Percentiles rank a stretch among this genome's conserved stretches.
These are phyloP conservation scores for Agapetus fuscipes DNA, from an alignment of 2,888 invertebrate species.

Conservation along the genomic window DNA sequence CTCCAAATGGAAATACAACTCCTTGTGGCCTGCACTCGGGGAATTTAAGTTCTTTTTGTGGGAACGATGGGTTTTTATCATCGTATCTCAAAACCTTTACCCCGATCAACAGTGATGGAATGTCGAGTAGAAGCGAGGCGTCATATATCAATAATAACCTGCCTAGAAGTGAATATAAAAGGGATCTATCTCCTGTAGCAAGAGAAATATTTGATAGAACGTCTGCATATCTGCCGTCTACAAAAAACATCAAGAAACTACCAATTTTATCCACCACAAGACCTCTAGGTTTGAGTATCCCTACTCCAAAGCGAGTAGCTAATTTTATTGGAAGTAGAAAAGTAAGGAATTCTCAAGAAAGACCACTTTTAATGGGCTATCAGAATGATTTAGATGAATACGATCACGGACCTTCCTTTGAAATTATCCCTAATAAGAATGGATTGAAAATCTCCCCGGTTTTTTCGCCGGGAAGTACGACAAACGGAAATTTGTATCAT, in stretches of 20 bases:
- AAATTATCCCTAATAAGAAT: constrained; percentile 44
- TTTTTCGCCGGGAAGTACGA: constrained; percentile 33
- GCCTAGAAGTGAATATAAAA: constrained; percentile 16
- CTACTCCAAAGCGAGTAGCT: constrained; percentile 33
- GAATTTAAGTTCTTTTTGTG: constrained; percentile 18
- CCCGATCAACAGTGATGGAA: constrained; percentile 5
- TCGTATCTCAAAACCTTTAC: constrained; percentile 12
- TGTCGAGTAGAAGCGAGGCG: constrained; percentile 3
- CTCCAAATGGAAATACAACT: constrained; percentile 6
- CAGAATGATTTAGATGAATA: constrained; percentile 21
- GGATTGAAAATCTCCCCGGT: constrained; percentile 46
- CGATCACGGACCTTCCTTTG: constrained; percentile 32
- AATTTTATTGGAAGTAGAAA: constrained; percentile 31
- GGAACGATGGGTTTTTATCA: constrained; percentile 14
- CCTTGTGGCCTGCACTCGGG: constrained; percentile 18
- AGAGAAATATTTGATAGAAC: constrained; percentile 11
- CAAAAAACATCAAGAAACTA: constrained; percentile 30
- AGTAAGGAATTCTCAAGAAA: constrained; percentile 35
- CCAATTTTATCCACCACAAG: constrained; percentile 45
- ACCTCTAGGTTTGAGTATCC: constrained; percentile 34
- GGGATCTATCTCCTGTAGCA: constrained; percentile 14
- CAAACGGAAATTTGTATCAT: constrained; percentile 29
- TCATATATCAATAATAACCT: constrained; percentile 1
- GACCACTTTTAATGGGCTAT: constrained; percentile 30
- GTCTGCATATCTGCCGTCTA: constrained; percentile 12